phyloP scores from a whole-genome alignment of 2,797 vertebrate species.

The Aldrovandia affinis region DNA sequence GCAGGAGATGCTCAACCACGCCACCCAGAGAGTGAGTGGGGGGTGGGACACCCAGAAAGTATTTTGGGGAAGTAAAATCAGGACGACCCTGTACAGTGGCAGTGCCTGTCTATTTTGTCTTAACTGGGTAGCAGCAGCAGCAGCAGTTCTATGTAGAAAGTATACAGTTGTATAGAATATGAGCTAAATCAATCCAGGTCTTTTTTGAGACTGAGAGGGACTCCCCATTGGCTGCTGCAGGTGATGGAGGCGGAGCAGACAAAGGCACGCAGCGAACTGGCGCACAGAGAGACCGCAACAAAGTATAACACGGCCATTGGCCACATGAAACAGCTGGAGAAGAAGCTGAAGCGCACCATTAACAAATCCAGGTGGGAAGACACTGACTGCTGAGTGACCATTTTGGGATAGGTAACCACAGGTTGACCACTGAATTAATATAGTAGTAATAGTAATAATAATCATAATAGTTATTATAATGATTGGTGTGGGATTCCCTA shows the following conservation, averaged over 20 bases:
- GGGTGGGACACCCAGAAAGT: not conserved
- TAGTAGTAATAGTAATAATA: too few species aligned
- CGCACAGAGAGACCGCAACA: constrained; percentile 90
- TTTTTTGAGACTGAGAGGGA: not conserved
- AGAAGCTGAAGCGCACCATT: constrained; percentile 93
- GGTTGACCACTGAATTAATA: too few species aligned
- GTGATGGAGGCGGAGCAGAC: constrained; percentile 96
- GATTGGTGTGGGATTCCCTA: too few species aligned
- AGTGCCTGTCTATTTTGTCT: too few species aligned
- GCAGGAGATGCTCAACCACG: constrained; percentile 99
- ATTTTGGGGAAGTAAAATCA: not conserved
- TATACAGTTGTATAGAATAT: not conserved
- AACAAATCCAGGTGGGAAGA: constrained; percentile 90
- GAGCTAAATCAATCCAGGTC: not conserved
- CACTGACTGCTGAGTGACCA: not conserved
- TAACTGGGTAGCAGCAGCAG: not conserved
- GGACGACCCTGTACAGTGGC: not conserved
- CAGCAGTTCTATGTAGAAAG: not conserved
- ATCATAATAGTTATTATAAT: too few species aligned
- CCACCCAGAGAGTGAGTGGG: constrained; percentile 87
- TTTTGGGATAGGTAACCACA: too few species aligned
- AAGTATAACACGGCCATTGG: constrained; percentile 88
- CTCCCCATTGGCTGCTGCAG: constrained; percentile 62
- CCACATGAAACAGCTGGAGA: constrained; percentile 94
- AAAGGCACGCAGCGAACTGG: constrained; percentile 86